A percentile compares a stretch with the other conserved stretches of the same genome.
Conservation (phyloP, 1,140 invertebrate genomes). For the Bombus vancouverensis region DNA sequence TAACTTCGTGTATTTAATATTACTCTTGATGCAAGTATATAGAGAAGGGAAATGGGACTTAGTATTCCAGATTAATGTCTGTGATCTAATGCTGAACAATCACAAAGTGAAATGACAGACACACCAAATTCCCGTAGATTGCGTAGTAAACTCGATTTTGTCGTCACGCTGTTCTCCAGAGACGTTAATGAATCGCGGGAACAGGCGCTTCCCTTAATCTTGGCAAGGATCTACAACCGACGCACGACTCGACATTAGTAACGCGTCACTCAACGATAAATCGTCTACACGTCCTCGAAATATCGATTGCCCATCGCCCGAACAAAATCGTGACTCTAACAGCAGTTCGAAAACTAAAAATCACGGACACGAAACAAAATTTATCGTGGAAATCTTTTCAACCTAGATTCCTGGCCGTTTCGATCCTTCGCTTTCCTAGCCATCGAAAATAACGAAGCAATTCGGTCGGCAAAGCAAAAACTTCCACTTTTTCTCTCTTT, state of each 20-base stretch:
- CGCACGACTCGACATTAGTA: slow-evolving; percentile 5
- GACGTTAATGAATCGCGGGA: slow-evolving; percentile 27
- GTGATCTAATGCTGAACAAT: not conserved
- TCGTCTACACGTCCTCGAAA: not conserved
- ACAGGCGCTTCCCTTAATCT: slow-evolving; percentile 29
- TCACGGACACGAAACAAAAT: not conserved
- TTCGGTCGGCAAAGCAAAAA: not conserved
- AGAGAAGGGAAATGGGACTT: not conserved
- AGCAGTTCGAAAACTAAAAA: not conserved
- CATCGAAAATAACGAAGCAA: slow-evolving; percentile 2
- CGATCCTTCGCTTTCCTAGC: not conserved
- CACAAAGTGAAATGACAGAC: not conserved
- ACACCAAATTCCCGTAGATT: slow-evolving; percentile 6
- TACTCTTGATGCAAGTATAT: not conserved
- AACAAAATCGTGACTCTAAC: not conserved
- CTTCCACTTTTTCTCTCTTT: not conserved
- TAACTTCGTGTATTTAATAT: not conserved
- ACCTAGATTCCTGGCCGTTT: not conserved
- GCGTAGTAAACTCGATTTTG: slow-evolving; percentile 34
- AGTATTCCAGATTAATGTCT: not conserved
- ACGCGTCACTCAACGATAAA: slow-evolving; percentile 2
- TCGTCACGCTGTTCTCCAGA: not conserved
- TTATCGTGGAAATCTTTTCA: not conserved
- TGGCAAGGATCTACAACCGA: not conserved
- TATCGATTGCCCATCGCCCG: not conserved